Conservation (phyloP, 2,797 vertebrate species). For the Ceryle rudis region DNA sequence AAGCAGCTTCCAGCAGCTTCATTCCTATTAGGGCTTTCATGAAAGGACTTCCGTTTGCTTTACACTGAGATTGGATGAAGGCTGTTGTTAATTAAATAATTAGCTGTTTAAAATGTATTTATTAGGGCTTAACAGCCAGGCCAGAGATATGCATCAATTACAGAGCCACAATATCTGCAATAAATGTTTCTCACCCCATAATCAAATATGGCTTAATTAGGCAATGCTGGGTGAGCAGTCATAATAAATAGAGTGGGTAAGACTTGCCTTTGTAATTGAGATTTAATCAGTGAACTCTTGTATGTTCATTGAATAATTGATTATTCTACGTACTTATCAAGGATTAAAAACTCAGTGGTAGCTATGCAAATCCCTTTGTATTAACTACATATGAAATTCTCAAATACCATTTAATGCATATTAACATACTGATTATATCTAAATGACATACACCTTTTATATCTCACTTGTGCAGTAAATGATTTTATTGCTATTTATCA, state of each 20-base stretch:
- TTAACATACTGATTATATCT: constrained; percentile 58
- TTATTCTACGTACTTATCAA: constrained; percentile 71
- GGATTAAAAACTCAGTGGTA: constrained; percentile 66
- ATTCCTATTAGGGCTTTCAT: background rate
- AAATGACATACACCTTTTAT: background rate
- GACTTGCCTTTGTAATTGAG: constrained; percentile 68
- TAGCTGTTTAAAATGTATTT: constrained; percentile 61
- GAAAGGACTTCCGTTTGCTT: background rate
- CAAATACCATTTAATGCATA: constrained; percentile 28
- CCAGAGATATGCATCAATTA: constrained; percentile 67
- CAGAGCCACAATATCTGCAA: constrained; percentile 56
- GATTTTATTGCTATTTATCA: background rate
- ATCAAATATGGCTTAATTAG: constrained; percentile 74
- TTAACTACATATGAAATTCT: constrained; percentile 55
- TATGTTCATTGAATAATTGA: constrained; percentile 71
- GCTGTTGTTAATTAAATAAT: constrained; percentile 69
- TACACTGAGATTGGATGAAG: background rate
- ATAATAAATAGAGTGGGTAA: constrained; percentile 63
- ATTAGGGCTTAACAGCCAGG: constrained; percentile 64
- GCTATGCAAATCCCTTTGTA: constrained; percentile 52
- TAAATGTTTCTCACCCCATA: constrained; percentile 66
- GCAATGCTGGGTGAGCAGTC: constrained; percentile 52
- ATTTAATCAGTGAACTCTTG: constrained; percentile 66
- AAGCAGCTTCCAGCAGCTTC: background rate
- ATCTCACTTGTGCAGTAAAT: background rate